Evolutionary conservation across 2,888 invertebrate genomes (phyloP), one percentile per base, ranked within the genome.

Genomic region (Trachelus tabidus): DNA sequence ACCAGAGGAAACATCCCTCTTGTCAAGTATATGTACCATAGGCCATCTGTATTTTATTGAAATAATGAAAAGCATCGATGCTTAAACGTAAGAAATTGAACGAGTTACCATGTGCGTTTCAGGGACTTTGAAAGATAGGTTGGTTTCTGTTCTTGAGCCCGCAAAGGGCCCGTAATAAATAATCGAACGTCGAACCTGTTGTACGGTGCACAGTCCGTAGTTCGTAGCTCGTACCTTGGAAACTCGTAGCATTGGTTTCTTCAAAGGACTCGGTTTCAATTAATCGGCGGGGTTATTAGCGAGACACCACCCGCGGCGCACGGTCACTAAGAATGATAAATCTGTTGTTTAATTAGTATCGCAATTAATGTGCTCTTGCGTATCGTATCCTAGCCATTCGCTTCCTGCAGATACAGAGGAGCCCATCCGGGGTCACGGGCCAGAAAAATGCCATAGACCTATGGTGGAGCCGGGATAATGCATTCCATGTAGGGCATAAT

Each of bases 261-360:
- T 40, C 40, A 40, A 40, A 40, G 40, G 40, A 40, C 40, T 40
- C 69, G n/a, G 69, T 69, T 69, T 69, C 69, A 69, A 69, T 69
- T 69, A 69, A 69, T 69, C 69, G 69, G 30, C 12, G 69, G 33
- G 69, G 69, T 69, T 69, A 69, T 69, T 30, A 69, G 69, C 69
- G 69, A 12, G 69, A 33, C 69, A 69, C 69, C 69, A 69, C 69
- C 69, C 69, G 69, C 69, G 69, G 69, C 69, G 69, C 69, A 33
- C 30, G 69, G 69, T 33, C 69, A 33, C 69, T 69, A 33, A 31
- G 69, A 33, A 69, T 80, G 80, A 83, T 83, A 79, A 80, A 82
- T 82, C 79, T 77, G 80, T 79, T 77, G 81, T 82, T 83, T 79
- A 83, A 83, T 81, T 80, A 79, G 79, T 75, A 75, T 80, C 68